phyloP scores from a whole-genome alignment of 2,113 vertebrate genomes.

The Amphilophus citrinellus region DNA sequence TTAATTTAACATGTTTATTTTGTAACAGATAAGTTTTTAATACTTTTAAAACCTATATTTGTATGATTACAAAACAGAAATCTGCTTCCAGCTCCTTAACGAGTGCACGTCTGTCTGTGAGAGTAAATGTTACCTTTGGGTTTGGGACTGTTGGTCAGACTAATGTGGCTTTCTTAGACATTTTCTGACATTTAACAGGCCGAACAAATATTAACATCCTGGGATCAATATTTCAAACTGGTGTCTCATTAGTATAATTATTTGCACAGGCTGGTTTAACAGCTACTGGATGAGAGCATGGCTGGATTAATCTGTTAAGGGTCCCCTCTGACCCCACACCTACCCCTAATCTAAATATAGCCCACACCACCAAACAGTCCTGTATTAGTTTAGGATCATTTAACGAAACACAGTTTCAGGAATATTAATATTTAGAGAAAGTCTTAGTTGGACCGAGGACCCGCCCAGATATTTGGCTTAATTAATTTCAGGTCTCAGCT shows the following conservation, averaged over 20 bases:
- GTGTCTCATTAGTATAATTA: not conserved
- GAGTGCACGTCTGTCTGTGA: not conserved
- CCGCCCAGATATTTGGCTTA: not conserved
- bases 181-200: not conserved
- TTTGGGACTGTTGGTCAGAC: not conserved
- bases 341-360: not conserved
- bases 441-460: not conserved
- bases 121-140: rapidly evolving
- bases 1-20: too few species aligned
- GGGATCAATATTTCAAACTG: too few species aligned
- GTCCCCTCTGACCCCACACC: not conserved
- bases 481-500: not conserved
- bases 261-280: not conserved
- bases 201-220: not conserved
- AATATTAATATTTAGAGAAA: not conserved
- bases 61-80: not conserved
- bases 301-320: not conserved
- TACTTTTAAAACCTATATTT: not conserved
- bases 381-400: not conserved
- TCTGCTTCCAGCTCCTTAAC: not conserved
- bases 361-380: not conserved
- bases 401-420: not conserved
- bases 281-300: not conserved
- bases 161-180: not conserved
- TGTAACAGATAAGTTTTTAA: not conserved